Evolutionary conservation across 37 sponge, comb jelly and placozoan genomes (phyloP).

Genomic region (Bolinopsis microptera): DNA sequence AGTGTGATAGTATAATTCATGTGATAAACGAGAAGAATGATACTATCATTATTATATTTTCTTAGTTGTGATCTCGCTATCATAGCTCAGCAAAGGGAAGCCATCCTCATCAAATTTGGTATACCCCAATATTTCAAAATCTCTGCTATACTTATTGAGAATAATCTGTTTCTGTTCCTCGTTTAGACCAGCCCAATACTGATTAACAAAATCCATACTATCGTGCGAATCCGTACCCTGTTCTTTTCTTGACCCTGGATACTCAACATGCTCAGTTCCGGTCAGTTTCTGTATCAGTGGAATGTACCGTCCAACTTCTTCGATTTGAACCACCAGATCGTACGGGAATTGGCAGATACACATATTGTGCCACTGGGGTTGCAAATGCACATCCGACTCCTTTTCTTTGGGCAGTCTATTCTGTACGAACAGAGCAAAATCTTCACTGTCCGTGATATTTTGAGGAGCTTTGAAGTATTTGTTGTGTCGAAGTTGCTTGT

Average conservation of each 20-base stretch:
- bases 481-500: too few relatives aligned
- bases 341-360: constrained; percentile 8
- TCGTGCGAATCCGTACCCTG: not conserved
- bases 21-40: too few relatives aligned
- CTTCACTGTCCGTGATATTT: not conserved
- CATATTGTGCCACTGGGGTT: not conserved
- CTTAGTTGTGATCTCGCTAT: too few relatives aligned
- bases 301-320: not conserved
- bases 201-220: not conserved
- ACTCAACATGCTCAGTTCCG: not conserved
- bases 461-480: too few relatives aligned
- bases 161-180: not conserved
- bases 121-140: constrained; percentile 5
- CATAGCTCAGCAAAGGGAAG: too few relatives aligned
- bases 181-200: not conserved
- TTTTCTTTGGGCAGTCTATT: not conserved
- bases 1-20: too few relatives aligned
- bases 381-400: not conserved
- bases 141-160: not conserved
- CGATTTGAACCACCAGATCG: not conserved
- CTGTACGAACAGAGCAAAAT: not conserved
- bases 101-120: not conserved
- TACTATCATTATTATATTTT: too few relatives aligned
- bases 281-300: too few relatives aligned
- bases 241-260: not conserved